phyloP scores from a whole-genome alignment of 1,140 invertebrate genomes.

The Caenorhabditis remanei region DNA sequence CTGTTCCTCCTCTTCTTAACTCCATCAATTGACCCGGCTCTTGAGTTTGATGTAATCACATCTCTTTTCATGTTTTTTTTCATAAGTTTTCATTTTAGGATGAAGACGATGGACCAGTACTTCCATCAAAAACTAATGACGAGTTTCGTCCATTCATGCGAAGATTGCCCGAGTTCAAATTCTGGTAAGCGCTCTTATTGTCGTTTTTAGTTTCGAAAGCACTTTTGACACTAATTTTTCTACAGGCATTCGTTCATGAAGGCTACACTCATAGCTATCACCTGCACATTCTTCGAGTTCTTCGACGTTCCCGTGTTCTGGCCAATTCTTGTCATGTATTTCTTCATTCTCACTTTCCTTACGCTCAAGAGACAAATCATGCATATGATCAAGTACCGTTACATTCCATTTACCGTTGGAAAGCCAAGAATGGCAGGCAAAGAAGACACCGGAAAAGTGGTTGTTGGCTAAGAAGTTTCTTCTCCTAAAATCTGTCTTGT shows the following conservation, averaged over 20 bases:
- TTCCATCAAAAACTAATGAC: constrained; percentile 93
- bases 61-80: not conserved
- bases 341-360: constrained; percentile 95
- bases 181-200: constrained; percentile 83
- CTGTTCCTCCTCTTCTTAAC: constrained; percentile 99
- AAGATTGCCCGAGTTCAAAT: constrained; percentile 98
- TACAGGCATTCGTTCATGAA: constrained; percentile 89
- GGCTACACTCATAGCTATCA: constrained; percentile 90
- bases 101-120: constrained; percentile 77
- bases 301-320: constrained; percentile 99
- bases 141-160: constrained; percentile 99
- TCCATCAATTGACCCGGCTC: constrained; percentile 93
- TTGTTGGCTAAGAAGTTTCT: constrained; percentile 68
- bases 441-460: constrained; percentile 78
- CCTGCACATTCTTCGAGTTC: constrained; percentile 95
- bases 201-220: not conserved
- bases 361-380: constrained; percentile 99
- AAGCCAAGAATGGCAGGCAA: constrained; percentile 83
- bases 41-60: constrained; percentile 73
- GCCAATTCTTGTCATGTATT: constrained; percentile 99
- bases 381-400: constrained; percentile 99
- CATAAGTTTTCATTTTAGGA: constrained; percentile 52
- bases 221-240: constrained; percentile 58
- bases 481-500: not conserved
- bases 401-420: constrained; percentile 96